Conservation (phyloP, 2,888 invertebrate species). For the Crocallis elinguaria region DNA sequence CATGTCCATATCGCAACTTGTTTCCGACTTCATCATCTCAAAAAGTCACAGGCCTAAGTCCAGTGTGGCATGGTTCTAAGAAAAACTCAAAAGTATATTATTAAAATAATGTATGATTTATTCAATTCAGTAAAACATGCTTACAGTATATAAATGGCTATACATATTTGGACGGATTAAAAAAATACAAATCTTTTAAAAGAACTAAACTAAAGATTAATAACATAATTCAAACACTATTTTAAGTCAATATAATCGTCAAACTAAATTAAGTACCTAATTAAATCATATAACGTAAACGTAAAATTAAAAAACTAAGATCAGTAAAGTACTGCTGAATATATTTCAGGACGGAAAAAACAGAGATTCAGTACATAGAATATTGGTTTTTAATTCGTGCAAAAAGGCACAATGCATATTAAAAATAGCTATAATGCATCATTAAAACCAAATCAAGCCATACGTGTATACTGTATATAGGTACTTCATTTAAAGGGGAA, state of each 20-base stretch:
- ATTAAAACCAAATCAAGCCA: neutral
- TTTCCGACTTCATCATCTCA: too few species aligned
- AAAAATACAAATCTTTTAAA: conserved; percentile 23
- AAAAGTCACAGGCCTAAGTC: neutral
- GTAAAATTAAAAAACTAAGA: neutral
- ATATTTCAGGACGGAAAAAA: neutral
- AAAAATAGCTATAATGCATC: neutral
- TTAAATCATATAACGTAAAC: neutral
- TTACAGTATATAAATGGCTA: conserved; percentile 47
- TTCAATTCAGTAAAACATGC: conserved; percentile 49
- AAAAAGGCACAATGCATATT: neutral
- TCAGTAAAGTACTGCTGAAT: neutral
- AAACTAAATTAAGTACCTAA: conserved; percentile 10
- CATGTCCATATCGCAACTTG: too few species aligned
- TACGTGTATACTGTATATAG: too few species aligned
- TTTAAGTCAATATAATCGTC: neutral
- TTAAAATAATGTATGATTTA: conserved; percentile 51
- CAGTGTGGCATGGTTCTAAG: neutral
- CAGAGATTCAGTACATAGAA: conserved; percentile 4
- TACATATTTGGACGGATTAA: conserved; percentile 43
- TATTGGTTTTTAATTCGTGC: neutral
- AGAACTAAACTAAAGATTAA: conserved; percentile 29
- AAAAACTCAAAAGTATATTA: conserved; percentile 27
- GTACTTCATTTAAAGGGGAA: neutral
- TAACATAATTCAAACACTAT: conserved; percentile 4